phyloP scores from a whole-genome alignment of 2,113 vertebrate genomes.

The Ciconia stormi region DNA sequence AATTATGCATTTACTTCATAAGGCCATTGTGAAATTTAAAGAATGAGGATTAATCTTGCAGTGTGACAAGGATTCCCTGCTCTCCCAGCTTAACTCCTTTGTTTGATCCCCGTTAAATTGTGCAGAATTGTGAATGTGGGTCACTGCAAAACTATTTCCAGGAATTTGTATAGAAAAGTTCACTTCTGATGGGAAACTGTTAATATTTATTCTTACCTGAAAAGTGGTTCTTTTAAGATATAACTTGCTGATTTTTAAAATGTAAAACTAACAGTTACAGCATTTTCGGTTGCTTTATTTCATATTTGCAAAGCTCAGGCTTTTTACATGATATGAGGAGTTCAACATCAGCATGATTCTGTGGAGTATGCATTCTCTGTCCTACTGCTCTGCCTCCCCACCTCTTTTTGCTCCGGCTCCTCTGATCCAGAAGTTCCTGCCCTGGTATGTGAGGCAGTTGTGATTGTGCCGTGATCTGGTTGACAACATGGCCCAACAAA shows the following conservation, averaged over 20 bases:
- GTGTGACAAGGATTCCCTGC: not conserved
- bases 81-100: not conserved
- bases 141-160: not conserved
- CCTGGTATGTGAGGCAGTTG: not conserved
- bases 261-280: not conserved
- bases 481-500: not conserved
- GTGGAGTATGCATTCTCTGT: not conserved
- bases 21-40: not conserved
- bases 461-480: not conserved
- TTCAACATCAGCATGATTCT: not conserved
- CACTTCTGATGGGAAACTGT: not conserved
- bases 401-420: not conserved
- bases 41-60: not conserved
- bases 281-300: not conserved
- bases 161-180: not conserved
- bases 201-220: not conserved
- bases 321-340: not conserved
- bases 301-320: not conserved
- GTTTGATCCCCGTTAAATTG: not conserved
- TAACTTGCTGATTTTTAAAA: not conserved
- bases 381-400: not conserved
- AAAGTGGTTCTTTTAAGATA: not conserved
- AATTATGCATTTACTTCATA: not conserved
- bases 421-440: not conserved
- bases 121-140: not conserved